phyloP scores from a whole-genome alignment of 2,888 invertebrate species.

The Monoplex corrugatus region DNA sequence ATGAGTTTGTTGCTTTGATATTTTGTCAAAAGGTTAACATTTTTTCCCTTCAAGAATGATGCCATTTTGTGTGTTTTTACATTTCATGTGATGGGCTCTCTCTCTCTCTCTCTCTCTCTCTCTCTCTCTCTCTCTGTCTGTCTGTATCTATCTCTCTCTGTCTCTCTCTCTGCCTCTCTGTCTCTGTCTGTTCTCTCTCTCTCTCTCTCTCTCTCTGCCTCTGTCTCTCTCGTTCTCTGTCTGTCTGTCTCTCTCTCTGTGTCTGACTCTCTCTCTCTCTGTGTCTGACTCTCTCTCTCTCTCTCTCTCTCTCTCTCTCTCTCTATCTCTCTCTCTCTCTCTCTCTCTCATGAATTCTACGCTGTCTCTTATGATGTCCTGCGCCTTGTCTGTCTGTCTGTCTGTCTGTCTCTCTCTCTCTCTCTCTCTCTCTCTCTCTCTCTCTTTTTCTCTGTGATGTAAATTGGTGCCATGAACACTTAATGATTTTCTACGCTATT shows the following conservation, averaged over 20 bases:
- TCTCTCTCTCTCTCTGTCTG: not conserved
- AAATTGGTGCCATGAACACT: too few species aligned
- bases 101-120: not conserved
- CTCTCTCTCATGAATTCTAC: too few species aligned
- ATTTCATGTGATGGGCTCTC: too few species aligned
- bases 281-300: not conserved
- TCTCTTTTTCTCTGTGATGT: not conserved
- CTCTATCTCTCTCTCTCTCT: not conserved
- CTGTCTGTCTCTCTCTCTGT: not conserved
- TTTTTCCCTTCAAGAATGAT: too few species aligned
- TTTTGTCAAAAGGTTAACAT: too few species aligned
- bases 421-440: not conserved
- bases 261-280: not conserved
- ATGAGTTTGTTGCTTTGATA: too few species aligned
- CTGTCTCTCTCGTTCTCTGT: not conserved
- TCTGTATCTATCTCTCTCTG: not conserved
- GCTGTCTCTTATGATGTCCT: not conserved
- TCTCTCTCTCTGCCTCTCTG: not conserved
- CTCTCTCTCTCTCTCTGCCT: not conserved
- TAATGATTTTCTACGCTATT: too few species aligned
- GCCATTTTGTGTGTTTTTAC: too few species aligned
- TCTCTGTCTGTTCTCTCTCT: not conserved
- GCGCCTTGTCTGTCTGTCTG: not conserved
- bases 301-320: not conserved
- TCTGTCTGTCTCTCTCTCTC: not conserved